A percentile compares a stretch with the other conserved stretches of the same genome.
phyloP scores from a whole-genome alignment of 2,797 vertebrate genomes.

The Fratercula arctica region DNA sequence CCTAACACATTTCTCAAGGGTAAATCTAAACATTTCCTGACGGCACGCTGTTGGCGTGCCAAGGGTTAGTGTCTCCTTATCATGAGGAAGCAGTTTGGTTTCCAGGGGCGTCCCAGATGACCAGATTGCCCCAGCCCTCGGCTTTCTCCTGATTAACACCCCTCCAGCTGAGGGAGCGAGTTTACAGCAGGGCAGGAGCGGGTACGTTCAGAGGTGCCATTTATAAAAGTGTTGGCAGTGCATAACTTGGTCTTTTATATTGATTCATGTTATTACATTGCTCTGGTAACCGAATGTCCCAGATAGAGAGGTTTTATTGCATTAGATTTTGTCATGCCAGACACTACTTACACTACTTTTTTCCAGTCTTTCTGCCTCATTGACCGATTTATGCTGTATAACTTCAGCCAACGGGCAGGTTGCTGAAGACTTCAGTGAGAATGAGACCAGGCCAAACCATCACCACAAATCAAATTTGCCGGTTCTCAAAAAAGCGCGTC shows the following conservation, averaged over 20 bases:
- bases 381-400: background rate
- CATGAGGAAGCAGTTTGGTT: constrained; percentile 25
- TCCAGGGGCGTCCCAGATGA: background rate
- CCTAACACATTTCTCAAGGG: constrained; percentile 29
- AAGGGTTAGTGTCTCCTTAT: background rate
- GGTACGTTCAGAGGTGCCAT: background rate
- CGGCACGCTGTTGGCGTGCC: background rate
- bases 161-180: background rate
- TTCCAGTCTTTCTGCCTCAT: background rate
- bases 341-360: background rate
- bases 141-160: background rate
- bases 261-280: background rate
- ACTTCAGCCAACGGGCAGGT: background rate
- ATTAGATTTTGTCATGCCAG: background rate
- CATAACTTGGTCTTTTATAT: background rate
- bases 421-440: background rate
- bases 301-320: background rate
- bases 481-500: accelerated
- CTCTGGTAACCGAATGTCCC: background rate
- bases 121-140: background rate
- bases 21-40: constrained; percentile 54
- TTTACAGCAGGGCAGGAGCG: background rate
- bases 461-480: background rate
- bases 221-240: background rate
- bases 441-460: background rate